Evolutionary conservation across 2,113 vertebrate genomes (phyloP).

Genomic region (Eonycteris spelaea): DNA sequence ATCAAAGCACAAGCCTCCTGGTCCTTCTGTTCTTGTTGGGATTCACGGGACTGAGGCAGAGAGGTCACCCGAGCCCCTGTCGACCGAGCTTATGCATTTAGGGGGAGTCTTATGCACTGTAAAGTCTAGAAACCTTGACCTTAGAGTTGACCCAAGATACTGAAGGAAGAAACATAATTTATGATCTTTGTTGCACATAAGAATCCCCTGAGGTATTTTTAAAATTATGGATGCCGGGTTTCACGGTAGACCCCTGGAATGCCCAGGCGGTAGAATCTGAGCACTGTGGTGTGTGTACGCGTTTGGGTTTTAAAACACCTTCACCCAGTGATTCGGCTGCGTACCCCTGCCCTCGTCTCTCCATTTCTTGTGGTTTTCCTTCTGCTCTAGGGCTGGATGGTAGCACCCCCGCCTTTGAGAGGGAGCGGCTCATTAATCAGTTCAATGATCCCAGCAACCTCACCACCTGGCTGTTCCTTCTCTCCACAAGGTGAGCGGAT

Average conservation of each 20-base stretch:
- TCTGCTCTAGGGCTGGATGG: constrained; percentile 91
- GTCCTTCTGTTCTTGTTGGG: background rate
- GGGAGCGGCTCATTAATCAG: constrained; percentile 97
- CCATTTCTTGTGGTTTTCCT: constrained; percentile 1
- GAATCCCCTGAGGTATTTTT: background rate
- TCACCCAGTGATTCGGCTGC: background rate
- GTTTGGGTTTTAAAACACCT: constrained; percentile 23
- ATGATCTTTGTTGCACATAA: background rate
- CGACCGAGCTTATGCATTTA: background rate
- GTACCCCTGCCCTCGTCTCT: background rate
- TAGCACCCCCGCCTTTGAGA: constrained; percentile 95
- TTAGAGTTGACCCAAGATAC: background rate
- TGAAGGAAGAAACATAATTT: background rate
- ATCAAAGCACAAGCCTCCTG: background rate
- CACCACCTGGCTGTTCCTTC: constrained; percentile 92
- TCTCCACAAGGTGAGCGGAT: constrained; percentile 93
- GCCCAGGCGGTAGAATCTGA: background rate
- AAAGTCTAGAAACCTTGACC: background rate
- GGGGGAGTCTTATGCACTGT: background rate
- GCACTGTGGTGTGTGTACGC: background rate
- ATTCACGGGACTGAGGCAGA: background rate
- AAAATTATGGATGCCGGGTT: background rate
- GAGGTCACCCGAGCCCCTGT: background rate
- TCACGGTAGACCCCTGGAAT: background rate
- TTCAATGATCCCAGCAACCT: constrained; percentile 95